Conservation (phyloP, 2,888 invertebrate genomes). For the Pilophorus perplexus region DNA sequence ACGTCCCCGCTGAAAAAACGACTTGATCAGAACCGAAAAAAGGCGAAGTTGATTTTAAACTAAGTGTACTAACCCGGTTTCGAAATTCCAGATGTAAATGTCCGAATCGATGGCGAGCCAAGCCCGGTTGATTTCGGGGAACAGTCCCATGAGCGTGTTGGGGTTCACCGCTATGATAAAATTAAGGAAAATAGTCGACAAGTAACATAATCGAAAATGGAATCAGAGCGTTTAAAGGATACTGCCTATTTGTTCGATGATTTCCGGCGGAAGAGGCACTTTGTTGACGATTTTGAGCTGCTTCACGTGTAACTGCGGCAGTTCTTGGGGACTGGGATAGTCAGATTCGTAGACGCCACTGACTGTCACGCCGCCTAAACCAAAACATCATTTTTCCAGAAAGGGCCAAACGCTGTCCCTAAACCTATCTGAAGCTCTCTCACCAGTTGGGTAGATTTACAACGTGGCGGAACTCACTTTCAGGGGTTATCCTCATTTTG, state of each 20-base stretch:
- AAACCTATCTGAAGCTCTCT: too few species aligned
- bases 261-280: conserved; percentile 87
- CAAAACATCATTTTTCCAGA: background rate
- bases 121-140: conserved; percentile 92
- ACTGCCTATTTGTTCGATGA: conserved; percentile 94
- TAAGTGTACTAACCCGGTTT: conserved; percentile 63
- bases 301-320: conserved; percentile 67
- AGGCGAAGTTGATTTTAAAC: background rate
- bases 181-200: background rate
- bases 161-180: conserved; percentile 12
- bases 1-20: conserved; percentile 71
- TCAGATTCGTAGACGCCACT: conserved; percentile 89
- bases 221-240: too few species aligned
- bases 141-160: conserved; percentile 75
- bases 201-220: too few species aligned
- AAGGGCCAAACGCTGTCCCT: too few species aligned
- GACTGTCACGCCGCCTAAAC: conserved; percentile 71
- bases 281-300: conserved; percentile 78
- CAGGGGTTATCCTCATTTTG: conserved; percentile 55
- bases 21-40: conserved; percentile 2
- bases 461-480: conserved; percentile 54
- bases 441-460: too few species aligned
- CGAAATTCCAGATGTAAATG: conserved; percentile 97
- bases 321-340: conserved; percentile 76
- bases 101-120: conserved; percentile 98